Evolutionary conservation across 1,140 invertebrate genomes (phyloP).

Genomic region (Drosophila repleta): DNA sequence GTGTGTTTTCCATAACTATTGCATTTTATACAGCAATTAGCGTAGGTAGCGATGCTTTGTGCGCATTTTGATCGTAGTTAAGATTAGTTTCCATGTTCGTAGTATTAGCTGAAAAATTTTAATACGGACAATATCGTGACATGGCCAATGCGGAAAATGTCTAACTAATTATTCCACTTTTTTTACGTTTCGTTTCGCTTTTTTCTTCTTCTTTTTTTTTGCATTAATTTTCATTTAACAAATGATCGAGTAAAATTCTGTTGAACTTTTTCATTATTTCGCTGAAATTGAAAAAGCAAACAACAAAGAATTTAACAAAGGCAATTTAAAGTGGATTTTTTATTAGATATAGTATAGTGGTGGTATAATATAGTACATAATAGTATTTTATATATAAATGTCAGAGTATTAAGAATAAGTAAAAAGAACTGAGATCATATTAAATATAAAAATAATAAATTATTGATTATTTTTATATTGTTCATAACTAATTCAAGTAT

Average conservation of each 20-base stretch:
- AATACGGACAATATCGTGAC: slow-evolving; percentile 42
- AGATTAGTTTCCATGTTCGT: slow-evolving; percentile 36
- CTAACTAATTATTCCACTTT: slow-evolving; percentile 32
- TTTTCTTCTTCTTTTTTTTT: neutral
- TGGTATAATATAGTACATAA: too few species aligned
- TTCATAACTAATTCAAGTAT: too few species aligned
- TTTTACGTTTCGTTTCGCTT: neutral
- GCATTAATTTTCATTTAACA: slow-evolving; percentile 22
- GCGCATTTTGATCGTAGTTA: slow-evolving; percentile 43
- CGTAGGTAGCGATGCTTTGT: slow-evolving; percentile 40
- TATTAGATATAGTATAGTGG: too few species aligned
- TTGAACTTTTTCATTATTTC: slow-evolving; percentile 10
- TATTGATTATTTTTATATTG: too few species aligned
- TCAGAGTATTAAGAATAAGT: too few species aligned
- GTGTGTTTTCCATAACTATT: slow-evolving; percentile 36
- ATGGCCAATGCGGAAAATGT: slow-evolving; percentile 42
- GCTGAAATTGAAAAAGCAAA: neutral
- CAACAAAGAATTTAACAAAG: too few species aligned
- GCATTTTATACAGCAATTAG: slow-evolving; percentile 50
- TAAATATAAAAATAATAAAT: too few species aligned
- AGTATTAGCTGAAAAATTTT: slow-evolving; percentile 34
- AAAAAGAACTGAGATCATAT: too few species aligned
- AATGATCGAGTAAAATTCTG: slow-evolving; percentile 16
- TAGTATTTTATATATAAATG: too few species aligned
- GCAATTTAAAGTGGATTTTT: too few species aligned